phyloP scores from a whole-genome alignment of 1,140 invertebrate genomes.

The Micrasema longulum region DNA sequence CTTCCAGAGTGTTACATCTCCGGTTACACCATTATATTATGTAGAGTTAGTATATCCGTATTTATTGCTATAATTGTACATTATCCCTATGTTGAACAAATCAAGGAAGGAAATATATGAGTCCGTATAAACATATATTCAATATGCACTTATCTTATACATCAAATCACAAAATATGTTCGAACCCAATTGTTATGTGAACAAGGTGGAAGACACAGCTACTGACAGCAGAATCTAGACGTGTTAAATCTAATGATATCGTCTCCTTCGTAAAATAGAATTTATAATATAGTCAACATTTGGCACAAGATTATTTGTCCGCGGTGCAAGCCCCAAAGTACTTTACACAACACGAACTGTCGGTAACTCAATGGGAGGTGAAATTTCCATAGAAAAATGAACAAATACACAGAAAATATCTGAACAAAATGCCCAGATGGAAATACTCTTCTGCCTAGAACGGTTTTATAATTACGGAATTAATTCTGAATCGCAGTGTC shows the following conservation, averaged over 20 bases:
- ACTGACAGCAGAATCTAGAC: constrained; percentile 42
- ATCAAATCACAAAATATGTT: constrained; percentile 31
- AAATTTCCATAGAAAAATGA: neutral
- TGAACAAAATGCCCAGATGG: no score
- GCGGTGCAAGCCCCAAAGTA: no score
- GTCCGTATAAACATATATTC: constrained; percentile 25
- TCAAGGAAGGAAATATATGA: constrained; percentile 28
- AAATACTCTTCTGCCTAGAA: no score
- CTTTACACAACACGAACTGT: neutral
- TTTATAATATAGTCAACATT: constrained; percentile 56
- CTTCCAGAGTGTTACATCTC: neutral
- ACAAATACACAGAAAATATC: no score
- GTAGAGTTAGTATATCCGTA: constrained; percentile 40
- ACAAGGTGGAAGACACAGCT: constrained; percentile 50
- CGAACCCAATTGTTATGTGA: constrained; percentile 31
- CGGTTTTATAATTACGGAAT: neutral
- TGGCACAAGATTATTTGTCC: constrained; percentile 47
- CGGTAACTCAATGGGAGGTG: constrained; percentile 2
- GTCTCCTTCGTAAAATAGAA: constrained; percentile 50
- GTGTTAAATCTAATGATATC: constrained; percentile 53
- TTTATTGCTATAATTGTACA: constrained; percentile 54
- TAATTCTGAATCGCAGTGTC: neutral
- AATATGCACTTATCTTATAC: constrained; percentile 31
- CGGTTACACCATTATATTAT: constrained; percentile 7
- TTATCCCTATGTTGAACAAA: constrained; percentile 42